Conservation (phyloP, 2,797 vertebrate genomes). For the Silurus aristotelis region DNA sequence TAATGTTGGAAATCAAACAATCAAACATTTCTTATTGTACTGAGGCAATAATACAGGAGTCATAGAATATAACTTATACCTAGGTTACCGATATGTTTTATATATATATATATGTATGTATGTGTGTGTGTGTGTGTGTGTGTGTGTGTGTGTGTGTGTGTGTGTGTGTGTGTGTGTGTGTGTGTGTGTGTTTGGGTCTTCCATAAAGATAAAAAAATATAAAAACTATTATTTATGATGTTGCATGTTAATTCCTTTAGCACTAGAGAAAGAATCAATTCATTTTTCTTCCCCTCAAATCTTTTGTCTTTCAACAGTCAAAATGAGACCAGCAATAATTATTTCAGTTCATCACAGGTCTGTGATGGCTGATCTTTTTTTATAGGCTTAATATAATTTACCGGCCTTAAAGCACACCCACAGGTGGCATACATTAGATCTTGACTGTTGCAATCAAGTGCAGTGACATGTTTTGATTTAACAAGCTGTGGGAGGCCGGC, state of each 20-base stretch:
- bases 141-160: too few relatives aligned
- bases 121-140: too few relatives aligned
- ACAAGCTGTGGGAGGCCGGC: slow-evolving; percentile 57
- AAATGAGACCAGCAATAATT: slow-evolving; percentile 52
- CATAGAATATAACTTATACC: not conserved
- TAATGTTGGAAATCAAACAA: not conserved
- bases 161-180: too few relatives aligned
- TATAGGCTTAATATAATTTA: slow-evolving; percentile 61
- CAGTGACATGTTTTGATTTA: slow-evolving; percentile 63
- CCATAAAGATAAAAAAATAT: slow-evolving; percentile 23
- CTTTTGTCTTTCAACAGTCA: slow-evolving; percentile 54
- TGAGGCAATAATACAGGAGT: too few relatives aligned
- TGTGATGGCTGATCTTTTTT: slow-evolving; percentile 56
- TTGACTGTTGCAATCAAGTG: slow-evolving; percentile 60
- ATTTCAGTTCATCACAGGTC: slow-evolving; percentile 56
- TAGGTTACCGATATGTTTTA: not conserved
- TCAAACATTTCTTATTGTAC: not conserved
- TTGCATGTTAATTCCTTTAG: slow-evolving; percentile 30
- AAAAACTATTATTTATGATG: slow-evolving; percentile 58
- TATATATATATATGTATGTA: too few relatives aligned
- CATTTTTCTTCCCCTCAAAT: slow-evolving; percentile 30
- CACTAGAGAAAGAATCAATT: slow-evolving; percentile 36
- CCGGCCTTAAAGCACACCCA: slow-evolving; percentile 59
- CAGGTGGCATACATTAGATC: slow-evolving; percentile 61
- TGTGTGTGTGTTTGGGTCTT: not conserved